Evolutionary conservation across 2,888 invertebrate species (phyloP), one percentile per base, ranked within the genome.

Genomic region (Alviniconcha strummeri): DNA sequence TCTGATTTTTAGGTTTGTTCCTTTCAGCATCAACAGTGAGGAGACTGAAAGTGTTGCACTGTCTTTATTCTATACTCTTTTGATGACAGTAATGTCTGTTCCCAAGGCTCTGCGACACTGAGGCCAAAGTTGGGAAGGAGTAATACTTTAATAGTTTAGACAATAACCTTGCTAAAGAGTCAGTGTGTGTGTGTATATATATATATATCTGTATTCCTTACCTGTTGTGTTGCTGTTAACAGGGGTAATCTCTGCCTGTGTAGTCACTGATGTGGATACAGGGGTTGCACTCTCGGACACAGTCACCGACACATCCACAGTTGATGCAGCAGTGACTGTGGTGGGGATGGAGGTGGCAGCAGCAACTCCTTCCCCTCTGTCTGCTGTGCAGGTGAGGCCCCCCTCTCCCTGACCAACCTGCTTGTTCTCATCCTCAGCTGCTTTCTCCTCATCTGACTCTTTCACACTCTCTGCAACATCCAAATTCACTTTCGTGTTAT

Each of bases 241-340:
- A 60, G 89, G 87, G 13, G 89, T 85, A n/a, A 90, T 90, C 75
- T 90, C 89, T 64, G 90, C 90, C 80, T 86, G 87, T 69, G 90
- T 90, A 54, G 89, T 89, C 78, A 88, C 88, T 36, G 86, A 85
- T 52, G 81, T n/a, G 15, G 78, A 60, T 11, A 52, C 69, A 71
- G 84, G 71, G 17, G 67, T 36, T 9, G 78, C 84, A 60, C 56
- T 19, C n/a, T 81, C 78, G 56, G 71, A 67, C 17, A 54, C 55
- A 36, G 81, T 11, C 69, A 81, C 54, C 0, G 72, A 57, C 7
- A 69, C 71, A 57, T 81, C 74, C 0, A 5, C 36, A n/a, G 19
- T 36, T 9, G 75, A 17, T 75, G 56, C 6, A 5, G 55, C 81
- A 17, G 71, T 71, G 75, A 19, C 69, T 55, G 76, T 55, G 60